phyloP scores from a whole-genome alignment of 2,797 vertebrate species.

The Aeoliscus strigatus region DNA sequence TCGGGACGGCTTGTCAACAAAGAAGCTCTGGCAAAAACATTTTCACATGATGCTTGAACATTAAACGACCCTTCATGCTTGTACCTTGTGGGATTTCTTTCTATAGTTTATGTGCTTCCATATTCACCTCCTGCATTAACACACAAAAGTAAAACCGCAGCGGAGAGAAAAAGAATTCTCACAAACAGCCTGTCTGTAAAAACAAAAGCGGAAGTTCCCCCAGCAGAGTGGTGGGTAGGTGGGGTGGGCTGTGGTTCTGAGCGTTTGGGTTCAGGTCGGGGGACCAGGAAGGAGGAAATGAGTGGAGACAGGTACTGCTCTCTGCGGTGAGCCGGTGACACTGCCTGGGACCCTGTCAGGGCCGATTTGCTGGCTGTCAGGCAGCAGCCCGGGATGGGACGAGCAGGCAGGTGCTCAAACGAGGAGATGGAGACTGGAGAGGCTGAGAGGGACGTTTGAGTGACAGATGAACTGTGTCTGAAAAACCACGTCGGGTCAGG shows the following conservation, averaged over 20 bases:
- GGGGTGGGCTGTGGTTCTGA: slow-evolving; percentile 20
- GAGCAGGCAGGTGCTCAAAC: slow-evolving; percentile 24
- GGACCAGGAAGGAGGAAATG: slow-evolving; percentile 57
- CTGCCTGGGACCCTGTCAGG: slow-evolving; percentile 62
- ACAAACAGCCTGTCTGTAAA: slow-evolving; percentile 10
- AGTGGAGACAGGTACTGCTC: slow-evolving; percentile 63
- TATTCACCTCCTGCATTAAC: slow-evolving; percentile 7
- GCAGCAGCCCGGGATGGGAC: slow-evolving; percentile 38
- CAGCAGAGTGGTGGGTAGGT: slow-evolving; percentile 32
- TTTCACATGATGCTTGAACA: too few species aligned
- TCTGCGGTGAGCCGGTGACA: slow-evolving; percentile 64
- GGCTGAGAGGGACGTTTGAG: slow-evolving; percentile 1
- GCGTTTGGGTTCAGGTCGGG: slow-evolving; percentile 45
- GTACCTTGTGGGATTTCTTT: slow-evolving; percentile 8
- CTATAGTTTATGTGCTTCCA: slow-evolving; percentile 3
- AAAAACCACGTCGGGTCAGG: slow-evolving; percentile 30
- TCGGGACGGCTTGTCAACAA: slow-evolving; percentile 3
- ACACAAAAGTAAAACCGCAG: slow-evolving; percentile 8
- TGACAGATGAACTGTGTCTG: slow-evolving; percentile 23
- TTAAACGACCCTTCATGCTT: slow-evolving; percentile 11
- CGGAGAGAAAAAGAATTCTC: slow-evolving; percentile 3
- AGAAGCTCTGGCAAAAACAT: slow-evolving; percentile 1
- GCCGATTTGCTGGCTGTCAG: slow-evolving; percentile 62
- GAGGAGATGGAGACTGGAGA: slow-evolving; percentile 8
- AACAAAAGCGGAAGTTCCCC: slow-evolving; percentile 8